phyloP scores from a whole-genome alignment of 2,888 invertebrate genomes.

The Limnephilus auricula region DNA sequence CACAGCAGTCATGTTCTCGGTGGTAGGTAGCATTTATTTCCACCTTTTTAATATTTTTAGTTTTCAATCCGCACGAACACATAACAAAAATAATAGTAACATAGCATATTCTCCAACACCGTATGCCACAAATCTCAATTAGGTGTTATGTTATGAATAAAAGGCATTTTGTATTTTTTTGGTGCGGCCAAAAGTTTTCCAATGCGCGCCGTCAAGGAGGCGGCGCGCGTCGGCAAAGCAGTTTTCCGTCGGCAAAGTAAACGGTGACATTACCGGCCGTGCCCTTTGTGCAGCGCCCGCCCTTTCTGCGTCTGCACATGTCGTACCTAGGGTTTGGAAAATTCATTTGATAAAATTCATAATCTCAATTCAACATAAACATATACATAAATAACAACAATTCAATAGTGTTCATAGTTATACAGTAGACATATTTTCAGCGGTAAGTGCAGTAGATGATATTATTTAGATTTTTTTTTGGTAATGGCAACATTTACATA shows the following conservation, averaged over 20 bases:
- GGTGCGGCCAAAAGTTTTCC: slow-evolving; percentile 40
- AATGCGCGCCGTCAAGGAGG: slow-evolving; percentile 14
- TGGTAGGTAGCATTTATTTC: background rate
- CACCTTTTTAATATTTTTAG: background rate
- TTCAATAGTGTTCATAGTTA: background rate
- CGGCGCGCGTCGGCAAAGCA: slow-evolving; percentile 50
- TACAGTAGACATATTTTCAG: background rate
- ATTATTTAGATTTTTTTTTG: background rate
- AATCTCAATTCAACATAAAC: background rate
- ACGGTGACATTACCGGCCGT: slow-evolving; percentile 91
- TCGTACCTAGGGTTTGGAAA: slow-evolving; percentile 86
- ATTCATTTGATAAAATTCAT: slow-evolving; percentile 33
- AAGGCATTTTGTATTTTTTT: slow-evolving; percentile 35
- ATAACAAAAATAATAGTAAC: slow-evolving; percentile 30
- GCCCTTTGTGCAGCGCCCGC: slow-evolving; percentile 98
- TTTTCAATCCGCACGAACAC: slow-evolving; percentile 7
- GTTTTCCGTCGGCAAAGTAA: slow-evolving; percentile 54
- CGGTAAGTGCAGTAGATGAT: background rate
- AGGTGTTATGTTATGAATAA: slow-evolving; percentile 38
- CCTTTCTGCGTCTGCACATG: slow-evolving; percentile 98
- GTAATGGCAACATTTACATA: background rate
- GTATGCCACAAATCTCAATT: slow-evolving; percentile 36
- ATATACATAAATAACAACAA: background rate
- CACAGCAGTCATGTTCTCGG: background rate
- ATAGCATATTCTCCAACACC: slow-evolving; percentile 56